Evolutionary conservation across 2,888 invertebrate genomes (phyloP), one percentile per base, ranked within the genome.

Genomic region (Blera fallax): DNA sequence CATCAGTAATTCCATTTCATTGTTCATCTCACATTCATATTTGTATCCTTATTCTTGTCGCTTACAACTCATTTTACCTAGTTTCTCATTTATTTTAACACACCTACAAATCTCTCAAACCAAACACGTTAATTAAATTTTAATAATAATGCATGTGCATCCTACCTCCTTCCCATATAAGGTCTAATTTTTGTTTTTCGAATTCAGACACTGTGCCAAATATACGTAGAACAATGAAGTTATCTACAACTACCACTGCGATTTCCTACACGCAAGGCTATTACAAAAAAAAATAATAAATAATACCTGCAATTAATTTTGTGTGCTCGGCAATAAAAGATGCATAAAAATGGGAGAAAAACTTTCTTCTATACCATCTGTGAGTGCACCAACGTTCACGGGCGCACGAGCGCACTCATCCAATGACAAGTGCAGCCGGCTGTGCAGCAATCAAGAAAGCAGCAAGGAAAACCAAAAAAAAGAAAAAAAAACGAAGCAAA

Each of bases 261-360:
- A 18, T 67, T 48, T 56, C 4, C 34, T 65, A 48, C 56, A 69
- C 64, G 74, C 62, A 40, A 70, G 34, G 65, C 60, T 69, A 5
- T 50, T 62, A 70, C 60, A 72, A 85, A 80, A 80, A 65, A 52
- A 70, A 70, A 80, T 80, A 85, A 65, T 58, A 70, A 70, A 80
- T 80, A 85, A 85, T 79, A 60, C 45, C 70, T 27, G 65, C 80
- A 85, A 85, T 85, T 85, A 80, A 81, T 60, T 79, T 64, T 24
- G 37, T 67, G 50, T 76, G 58, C 65, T 37, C 37, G 16, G 37
- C 72, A 67, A 80, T 73, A 73, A 79, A 69, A 79, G 54, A 67
- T 43, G 14, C 65, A 56, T 16, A 8, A 67, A 74, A 34, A 34
- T 56, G 45, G 21, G 45, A 76, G 45, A 64, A 76, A 80, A 85